Conservation (phyloP, 2,888 invertebrate species). For the Spilarctia lutea region DNA sequence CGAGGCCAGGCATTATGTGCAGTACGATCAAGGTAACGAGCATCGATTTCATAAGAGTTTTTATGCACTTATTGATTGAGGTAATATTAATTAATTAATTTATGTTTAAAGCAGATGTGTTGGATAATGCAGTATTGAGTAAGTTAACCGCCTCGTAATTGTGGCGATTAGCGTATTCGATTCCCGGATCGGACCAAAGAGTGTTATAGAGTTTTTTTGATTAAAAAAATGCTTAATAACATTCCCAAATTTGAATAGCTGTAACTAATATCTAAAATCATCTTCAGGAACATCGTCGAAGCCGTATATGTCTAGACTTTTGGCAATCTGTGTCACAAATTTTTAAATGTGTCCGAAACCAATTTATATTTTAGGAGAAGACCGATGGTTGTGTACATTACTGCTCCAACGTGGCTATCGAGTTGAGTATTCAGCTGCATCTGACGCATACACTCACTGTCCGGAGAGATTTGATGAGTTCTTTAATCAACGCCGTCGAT, state of each 20-base stretch:
- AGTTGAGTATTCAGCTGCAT: slow-evolving; percentile 97
- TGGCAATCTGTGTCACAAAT: not conserved
- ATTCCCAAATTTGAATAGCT: too few species aligned
- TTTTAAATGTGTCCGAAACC: not conserved
- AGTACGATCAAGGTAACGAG: slow-evolving; percentile 93
- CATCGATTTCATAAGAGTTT: not conserved
- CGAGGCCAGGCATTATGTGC: slow-evolving; percentile 94
- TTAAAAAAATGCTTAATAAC: too few species aligned
- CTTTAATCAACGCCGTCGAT: slow-evolving; percentile 96
- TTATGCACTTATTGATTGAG: not conserved
- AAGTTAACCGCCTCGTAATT: too few species aligned
- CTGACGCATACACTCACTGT: slow-evolving; percentile 97
- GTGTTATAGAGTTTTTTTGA: too few species aligned
- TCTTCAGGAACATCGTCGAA: too few species aligned
- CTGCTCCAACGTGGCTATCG: slow-evolving; percentile 96
- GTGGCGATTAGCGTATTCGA: too few species aligned
- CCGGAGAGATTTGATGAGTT: slow-evolving; percentile 97
- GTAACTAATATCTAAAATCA: too few species aligned
- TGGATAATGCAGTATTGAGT: not conserved
- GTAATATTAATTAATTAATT: not conserved
- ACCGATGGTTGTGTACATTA: slow-evolving; percentile 97
- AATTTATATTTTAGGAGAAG: slow-evolving; percentile 89
- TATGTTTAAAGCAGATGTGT: not conserved
- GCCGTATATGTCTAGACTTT: not conserved
- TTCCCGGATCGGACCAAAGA: too few species aligned